These are phyloP conservation scores for Ctenochaetus hawaiiensis DNA, from an alignment of 2,797 vertebrate species.

Conservation along the genomic window DNA sequence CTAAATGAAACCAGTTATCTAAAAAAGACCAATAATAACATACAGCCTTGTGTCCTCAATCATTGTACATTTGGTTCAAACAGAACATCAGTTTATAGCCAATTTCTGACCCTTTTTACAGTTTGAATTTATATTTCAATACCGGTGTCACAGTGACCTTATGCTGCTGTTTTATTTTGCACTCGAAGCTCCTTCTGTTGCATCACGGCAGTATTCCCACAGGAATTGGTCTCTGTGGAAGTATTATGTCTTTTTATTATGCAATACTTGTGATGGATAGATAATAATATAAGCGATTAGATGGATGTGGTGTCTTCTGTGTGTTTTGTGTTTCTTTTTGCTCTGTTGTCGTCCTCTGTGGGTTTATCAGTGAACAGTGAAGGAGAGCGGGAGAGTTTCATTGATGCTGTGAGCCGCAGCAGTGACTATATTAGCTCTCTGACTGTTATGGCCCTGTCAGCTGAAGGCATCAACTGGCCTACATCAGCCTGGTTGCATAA, in stretches of 20 bases:
- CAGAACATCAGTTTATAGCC: not conserved
- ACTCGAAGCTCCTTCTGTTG: not conserved
- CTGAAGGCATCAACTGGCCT: constrained; percentile 68
- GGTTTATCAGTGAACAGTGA: constrained; percentile 27
- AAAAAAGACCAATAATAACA: not conserved
- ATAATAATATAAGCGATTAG: not conserved
- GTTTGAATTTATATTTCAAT: not conserved
- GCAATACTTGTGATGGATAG: not conserved
- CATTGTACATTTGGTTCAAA: too few species aligned
- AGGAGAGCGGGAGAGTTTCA: constrained; percentile 1
- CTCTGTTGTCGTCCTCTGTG: constrained; percentile 16
- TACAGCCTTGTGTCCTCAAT: not conserved
- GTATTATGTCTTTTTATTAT: not conserved
- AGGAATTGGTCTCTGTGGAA: not conserved
- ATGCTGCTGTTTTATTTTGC: not conserved
- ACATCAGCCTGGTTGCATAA: constrained; percentile 70
- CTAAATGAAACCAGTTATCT: not conserved
- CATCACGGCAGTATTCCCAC: not conserved
- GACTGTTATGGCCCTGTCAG: constrained; percentile 56
- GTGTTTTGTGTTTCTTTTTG: not conserved
- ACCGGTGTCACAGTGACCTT: not conserved
- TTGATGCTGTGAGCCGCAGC: constrained; percentile 44
- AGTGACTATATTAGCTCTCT: constrained; percentile 44
- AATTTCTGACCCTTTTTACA: not conserved
- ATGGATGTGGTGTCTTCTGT: not conserved